Evolutionary conservation across 2,888 invertebrate genomes (phyloP), one percentile per base, ranked within the genome.

Genomic region (Isotomurus palustris): DNA sequence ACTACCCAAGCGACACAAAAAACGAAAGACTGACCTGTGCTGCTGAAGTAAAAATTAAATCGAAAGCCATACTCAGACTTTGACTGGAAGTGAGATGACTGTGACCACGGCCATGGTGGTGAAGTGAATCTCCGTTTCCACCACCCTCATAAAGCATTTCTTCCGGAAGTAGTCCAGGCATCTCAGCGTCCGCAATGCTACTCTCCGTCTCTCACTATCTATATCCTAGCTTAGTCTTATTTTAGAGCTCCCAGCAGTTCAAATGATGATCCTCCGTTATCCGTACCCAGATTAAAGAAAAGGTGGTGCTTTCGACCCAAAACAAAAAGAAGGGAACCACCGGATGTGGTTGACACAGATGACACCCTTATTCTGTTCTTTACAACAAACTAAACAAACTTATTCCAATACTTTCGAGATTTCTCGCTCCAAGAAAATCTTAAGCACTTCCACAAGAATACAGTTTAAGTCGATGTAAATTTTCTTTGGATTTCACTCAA

Each of bases 31-130:
- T 8, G 19, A 70, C 70, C 67, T 70, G 70, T 54, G 66, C 59
- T 17, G 67, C 70, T 50, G 68, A 63, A 41, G 66, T 64, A 52
- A 70, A 70, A 44, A 70, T 70, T 32, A 68, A 60, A 41, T 70
- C 70, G 53, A 67, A 60, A 2, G 67, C 60, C n/a, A n/a, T n/a
- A n/a, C n/a, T n/a, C n/a, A n/a, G n/a, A n/a, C n/a, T n/a, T n/a
- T n/a, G n/a, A 41, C 48, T 56, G 22, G 62, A 51, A 45, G 49
- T 58, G 19, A 60, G 56, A 32, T 43, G 45, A 2, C 41, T 36
- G n/a, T 28, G 21, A 21, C 32, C 19, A 24, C 24, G 12, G 29
- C 28, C 35, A 32, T 49, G 49, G 17, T 21, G 5, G n/a, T 19
- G 8, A 24, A 25, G 8, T n/a, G 19, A 24, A 35, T 17, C 22